These are phyloP conservation scores for Camponotus vicinus DNA, from an alignment of 1,140 invertebrate genomes.

Conservation along the genomic window DNA sequence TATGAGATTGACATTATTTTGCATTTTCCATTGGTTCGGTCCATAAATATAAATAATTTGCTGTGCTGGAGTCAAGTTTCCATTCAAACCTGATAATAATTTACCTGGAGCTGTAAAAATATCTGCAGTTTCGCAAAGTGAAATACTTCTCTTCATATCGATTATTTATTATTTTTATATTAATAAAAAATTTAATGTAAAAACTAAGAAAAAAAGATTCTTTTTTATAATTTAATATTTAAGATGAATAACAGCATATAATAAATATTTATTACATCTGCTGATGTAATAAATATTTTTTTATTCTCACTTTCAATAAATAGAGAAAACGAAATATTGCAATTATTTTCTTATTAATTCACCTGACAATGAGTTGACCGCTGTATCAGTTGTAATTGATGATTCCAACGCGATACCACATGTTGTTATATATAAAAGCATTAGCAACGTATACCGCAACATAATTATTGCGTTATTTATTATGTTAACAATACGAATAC, in stretches of 20 bases:
- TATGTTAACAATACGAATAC: neutral
- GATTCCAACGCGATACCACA: neutral
- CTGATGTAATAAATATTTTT: neutral
- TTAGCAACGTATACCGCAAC: neutral
- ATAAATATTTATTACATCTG: too few species aligned
- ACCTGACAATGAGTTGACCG: neutral
- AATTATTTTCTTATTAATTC: slow-evolving; percentile 28
- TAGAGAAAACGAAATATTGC: neutral
- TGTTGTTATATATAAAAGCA: neutral
- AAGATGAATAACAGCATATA: neutral
- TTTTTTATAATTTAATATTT: neutral
- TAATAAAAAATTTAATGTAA: neutral
- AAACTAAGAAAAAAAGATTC: neutral
- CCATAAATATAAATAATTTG: slow-evolving; percentile 34
- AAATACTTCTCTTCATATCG: neutral
- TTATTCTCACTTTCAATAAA: neutral
- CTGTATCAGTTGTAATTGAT: neutral
- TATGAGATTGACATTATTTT: neutral
- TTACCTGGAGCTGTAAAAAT: neutral
- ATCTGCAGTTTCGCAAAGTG: neutral
- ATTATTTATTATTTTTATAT: neutral
- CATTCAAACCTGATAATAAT: neutral
- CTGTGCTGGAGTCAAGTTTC: neutral
- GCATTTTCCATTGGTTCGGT: slow-evolving; percentile 1
- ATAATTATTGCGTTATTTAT: neutral